phyloP scores from a whole-genome alignment of 2,888 invertebrate genomes.

The Agrotis puta region DNA sequence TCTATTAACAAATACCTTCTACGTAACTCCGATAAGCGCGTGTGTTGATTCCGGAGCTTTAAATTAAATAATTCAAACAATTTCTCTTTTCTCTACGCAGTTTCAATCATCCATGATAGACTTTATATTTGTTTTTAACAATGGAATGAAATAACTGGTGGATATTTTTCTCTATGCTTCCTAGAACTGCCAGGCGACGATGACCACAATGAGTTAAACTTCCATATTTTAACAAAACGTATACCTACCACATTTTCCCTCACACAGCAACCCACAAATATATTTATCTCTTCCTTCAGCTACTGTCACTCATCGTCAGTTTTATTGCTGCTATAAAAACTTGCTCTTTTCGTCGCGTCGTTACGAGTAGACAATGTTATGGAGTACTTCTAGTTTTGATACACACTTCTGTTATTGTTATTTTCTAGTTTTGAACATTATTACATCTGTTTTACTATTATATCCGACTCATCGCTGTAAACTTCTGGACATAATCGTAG shows the following conservation, averaged over 20 bases:
- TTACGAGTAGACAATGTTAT: conserved; percentile 13
- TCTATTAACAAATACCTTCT: too few relatives aligned
- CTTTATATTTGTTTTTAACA: too few relatives aligned
- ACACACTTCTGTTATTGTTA: conserved; percentile 8
- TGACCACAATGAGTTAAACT: too few relatives aligned
- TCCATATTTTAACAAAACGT: too few relatives aligned
- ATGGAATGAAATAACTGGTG: too few relatives aligned
- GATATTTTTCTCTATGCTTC: too few relatives aligned
- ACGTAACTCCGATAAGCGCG: too few relatives aligned
- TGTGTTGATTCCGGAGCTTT: too few relatives aligned
- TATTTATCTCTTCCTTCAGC: conserved; percentile 23
- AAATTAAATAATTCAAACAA: too few relatives aligned
- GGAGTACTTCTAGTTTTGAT: conserved; percentile 13
- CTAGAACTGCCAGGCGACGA: too few relatives aligned
- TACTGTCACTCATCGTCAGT: conserved; percentile 33
- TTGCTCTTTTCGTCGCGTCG: conserved; percentile 11
- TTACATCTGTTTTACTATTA: neutral
- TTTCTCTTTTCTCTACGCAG: too few relatives aligned
- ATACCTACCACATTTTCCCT: conserved; percentile 2
- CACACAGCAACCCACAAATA: neutral
- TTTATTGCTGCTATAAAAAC: conserved; percentile 47
- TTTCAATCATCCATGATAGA: too few relatives aligned
- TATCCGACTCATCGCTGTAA: neutral
- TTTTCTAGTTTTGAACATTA: conserved; percentile 12
- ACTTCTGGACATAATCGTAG: neutral